Conservation (phyloP, 2,113 vertebrate genomes). For the Mastomys natalensis region DNA sequence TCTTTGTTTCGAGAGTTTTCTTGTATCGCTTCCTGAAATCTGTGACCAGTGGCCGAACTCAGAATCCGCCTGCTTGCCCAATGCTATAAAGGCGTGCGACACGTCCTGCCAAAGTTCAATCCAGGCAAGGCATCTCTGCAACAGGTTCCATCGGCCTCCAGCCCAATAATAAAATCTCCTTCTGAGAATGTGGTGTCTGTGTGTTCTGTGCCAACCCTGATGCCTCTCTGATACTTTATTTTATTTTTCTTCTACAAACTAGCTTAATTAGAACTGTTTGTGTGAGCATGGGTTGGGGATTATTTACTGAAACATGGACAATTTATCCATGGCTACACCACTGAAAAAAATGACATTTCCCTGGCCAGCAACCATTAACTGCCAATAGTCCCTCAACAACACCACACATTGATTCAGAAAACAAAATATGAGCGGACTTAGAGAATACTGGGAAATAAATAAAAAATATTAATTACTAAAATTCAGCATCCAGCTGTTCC, state of each 20-base stretch:
- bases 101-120: too few relatives aligned
- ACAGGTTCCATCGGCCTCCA: too few relatives aligned
- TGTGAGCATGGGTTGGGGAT: neutral
- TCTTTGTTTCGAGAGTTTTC: too few relatives aligned
- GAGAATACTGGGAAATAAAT: slow-evolving; percentile 30
- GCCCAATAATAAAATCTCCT: neutral
- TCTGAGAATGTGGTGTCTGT: neutral
- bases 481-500: neutral
- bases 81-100: too few relatives aligned
- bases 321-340: neutral
- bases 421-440: neutral
- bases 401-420: neutral
- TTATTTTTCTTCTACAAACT: neutral
- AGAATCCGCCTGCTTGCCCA: too few relatives aligned
- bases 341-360: neutral
- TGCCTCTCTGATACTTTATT: neutral
- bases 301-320: neutral
- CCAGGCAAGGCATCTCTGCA: too few relatives aligned
- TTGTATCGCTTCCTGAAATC: too few relatives aligned
- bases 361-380: neutral
- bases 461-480: slow-evolving; percentile 44
- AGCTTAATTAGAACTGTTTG: neutral
- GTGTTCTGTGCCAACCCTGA: neutral
- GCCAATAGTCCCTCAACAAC: neutral
- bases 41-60: too few relatives aligned